A percentile compares a stretch with the other conserved stretches of the same genome.
phyloP scores from a whole-genome alignment of 2,797 vertebrate species.

The Tamandua tetradactyla region DNA sequence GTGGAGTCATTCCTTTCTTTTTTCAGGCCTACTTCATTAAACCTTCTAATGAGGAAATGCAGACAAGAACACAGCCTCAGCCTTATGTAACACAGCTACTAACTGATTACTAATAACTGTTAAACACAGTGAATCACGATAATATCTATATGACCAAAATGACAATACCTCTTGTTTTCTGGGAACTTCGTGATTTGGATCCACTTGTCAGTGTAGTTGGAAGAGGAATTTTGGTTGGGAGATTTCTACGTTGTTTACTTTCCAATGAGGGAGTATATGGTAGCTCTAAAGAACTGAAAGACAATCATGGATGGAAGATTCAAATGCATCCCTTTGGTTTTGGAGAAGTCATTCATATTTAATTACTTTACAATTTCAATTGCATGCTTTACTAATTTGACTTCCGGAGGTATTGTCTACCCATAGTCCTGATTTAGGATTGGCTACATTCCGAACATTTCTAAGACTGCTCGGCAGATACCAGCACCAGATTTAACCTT shows the following conservation, averaged over 20 bases:
- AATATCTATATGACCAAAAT: not conserved
- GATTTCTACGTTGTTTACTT: conserved; percentile 94
- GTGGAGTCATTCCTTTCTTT: not conserved
- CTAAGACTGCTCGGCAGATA: not conserved
- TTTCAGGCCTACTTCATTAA: not conserved
- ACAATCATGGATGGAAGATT: conserved; percentile 55
- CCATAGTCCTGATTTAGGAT: not conserved
- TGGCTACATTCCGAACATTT: not conserved
- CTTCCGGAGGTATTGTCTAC: not conserved
- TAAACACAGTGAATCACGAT: not conserved
- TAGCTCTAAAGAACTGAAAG: conserved; percentile 93
- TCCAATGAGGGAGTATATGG: conserved; percentile 92
- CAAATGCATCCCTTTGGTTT: not conserved
- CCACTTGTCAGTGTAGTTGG: conserved; percentile 85
- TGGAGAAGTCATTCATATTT: not conserved
- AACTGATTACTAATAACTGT: not conserved
- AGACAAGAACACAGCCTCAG: not conserved
- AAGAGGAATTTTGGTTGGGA: conserved; percentile 90
- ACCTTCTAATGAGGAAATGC: not conserved
- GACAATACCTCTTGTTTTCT: conserved; percentile 91
- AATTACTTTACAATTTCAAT: not conserved
- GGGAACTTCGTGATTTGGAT: conserved; percentile 90
- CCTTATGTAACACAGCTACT: not conserved
- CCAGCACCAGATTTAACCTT: not conserved
- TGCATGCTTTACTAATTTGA: not conserved